Evolutionary conservation across 2,888 invertebrate genomes (phyloP).

Genomic region (Uloborus plumipes): DNA sequence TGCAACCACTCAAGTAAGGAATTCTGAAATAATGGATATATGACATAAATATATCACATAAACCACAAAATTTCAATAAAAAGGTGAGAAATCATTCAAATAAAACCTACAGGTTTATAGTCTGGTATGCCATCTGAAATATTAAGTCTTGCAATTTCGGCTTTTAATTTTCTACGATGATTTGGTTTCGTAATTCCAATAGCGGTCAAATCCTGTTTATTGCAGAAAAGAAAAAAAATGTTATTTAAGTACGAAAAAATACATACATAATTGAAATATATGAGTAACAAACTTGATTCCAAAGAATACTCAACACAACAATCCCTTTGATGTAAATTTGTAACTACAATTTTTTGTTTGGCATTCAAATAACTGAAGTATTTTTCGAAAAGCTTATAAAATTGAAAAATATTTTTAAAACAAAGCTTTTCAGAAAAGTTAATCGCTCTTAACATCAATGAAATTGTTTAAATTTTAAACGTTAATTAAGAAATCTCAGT

Average conservation of each 20-base stretch:
- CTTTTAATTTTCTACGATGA: slow-evolving; percentile 94
- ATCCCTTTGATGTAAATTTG: no score
- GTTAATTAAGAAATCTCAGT: no score
- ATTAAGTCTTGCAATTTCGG: slow-evolving; percentile 94
- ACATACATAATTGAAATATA: not conserved
- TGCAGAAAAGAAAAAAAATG: no score
- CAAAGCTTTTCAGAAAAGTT: no score
- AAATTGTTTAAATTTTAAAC: no score
- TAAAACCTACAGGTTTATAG: slow-evolving; percentile 79
- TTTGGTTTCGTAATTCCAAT: slow-evolving; percentile 94
- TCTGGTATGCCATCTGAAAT: slow-evolving; percentile 95
- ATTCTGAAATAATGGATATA: slow-evolving; percentile 75
- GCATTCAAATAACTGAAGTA: no score
- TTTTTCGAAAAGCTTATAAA: no score
- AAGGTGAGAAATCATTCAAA: not conserved
- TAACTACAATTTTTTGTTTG: no score
- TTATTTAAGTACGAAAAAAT: not conserved
- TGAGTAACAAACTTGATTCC: no score
- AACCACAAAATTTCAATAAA: not conserved
- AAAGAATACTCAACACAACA: no score
- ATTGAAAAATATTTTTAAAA: no score
- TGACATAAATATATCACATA: not conserved
- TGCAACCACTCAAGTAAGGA: slow-evolving; percentile 96
- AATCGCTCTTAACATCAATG: no score
- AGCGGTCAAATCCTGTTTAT: slow-evolving; percentile 77